Percentiles rank a stretch among this genome's conserved stretches.
These are phyloP conservation scores for Cataglyphis cursor DNA, from an alignment of 2,888 invertebrate genomes.

Conservation along the genomic window DNA sequence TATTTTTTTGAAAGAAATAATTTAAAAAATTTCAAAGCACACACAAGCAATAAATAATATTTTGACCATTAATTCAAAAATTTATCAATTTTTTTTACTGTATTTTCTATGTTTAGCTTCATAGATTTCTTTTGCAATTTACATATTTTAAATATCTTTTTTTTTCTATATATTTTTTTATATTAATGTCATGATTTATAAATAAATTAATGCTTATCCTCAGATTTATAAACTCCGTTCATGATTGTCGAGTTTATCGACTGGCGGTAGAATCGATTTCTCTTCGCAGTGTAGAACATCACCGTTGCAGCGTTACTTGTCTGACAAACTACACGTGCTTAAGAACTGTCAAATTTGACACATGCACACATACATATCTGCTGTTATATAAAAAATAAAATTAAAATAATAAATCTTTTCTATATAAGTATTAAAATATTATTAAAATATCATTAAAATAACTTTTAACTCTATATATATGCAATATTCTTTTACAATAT, in stretches of 20 bases:
- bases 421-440: background rate
- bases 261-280: conserved; percentile 54
- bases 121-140: background rate
- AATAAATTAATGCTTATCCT: conserved; percentile 10
- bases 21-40: background rate
- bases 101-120: background rate
- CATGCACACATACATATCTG: background rate
- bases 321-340: conserved; percentile 4
- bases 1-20: background rate
- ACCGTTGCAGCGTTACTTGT: conserved; percentile 43
- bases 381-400: background rate
- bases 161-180: background rate
- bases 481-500: background rate
- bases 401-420: background rate
- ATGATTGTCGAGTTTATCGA: conserved; percentile 66
- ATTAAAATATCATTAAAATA: no score
- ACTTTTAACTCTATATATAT: background rate
- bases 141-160: background rate
- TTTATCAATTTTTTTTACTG: background rate
- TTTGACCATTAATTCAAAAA: background rate
- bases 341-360: background rate
- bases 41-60: background rate
- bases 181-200: conserved; percentile 13
- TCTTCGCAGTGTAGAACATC: conserved; percentile 17
- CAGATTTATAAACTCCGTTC: background rate